Conservation (phyloP, 2,797 vertebrate genomes). For the Karalla daura region DNA sequence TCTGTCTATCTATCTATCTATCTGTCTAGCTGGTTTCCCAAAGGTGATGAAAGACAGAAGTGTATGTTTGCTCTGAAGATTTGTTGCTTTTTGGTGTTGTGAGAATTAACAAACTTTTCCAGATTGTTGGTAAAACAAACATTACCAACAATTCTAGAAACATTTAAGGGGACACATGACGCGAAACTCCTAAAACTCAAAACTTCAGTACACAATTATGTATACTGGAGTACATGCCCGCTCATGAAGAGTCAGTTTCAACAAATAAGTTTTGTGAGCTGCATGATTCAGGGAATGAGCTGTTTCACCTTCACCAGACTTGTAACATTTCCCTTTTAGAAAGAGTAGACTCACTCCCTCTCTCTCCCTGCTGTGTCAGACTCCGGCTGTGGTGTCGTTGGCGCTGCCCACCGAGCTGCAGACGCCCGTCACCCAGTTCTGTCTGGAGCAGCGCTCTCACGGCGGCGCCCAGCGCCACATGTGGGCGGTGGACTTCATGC, state of each 20-base stretch:
- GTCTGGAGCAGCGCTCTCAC: constrained; percentile 93
- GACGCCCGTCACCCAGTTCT: constrained; percentile 93
- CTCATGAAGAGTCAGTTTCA: too few species aligned
- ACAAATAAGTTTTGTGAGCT: too few species aligned
- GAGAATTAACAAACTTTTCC: background rate
- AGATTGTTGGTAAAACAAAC: constrained; percentile 7
- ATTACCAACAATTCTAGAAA: too few species aligned
- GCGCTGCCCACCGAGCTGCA: constrained; percentile 92
- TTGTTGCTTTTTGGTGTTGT: background rate
- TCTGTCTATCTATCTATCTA: too few species aligned
- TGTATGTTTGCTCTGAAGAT: background rate
- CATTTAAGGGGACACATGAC: too few species aligned
- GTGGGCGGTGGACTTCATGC: constrained; percentile 97
- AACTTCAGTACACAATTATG: too few species aligned
- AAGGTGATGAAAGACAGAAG: too few species aligned
- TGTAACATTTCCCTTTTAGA: constrained; percentile 17
- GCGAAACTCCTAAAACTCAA: too few species aligned
- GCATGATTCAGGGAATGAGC: too few species aligned
- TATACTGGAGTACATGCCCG: too few species aligned
- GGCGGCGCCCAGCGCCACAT: constrained; percentile 88
- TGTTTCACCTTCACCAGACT: too few species aligned
- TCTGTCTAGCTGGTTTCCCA: too few species aligned
- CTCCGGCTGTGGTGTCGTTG: constrained; percentile 91
- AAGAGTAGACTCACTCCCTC: background rate
- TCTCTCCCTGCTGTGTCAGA: constrained; percentile 76